Base-by-base conservation (phyloP, 2,113 vertebrate genomes). In the Mus musculus region DNA sequence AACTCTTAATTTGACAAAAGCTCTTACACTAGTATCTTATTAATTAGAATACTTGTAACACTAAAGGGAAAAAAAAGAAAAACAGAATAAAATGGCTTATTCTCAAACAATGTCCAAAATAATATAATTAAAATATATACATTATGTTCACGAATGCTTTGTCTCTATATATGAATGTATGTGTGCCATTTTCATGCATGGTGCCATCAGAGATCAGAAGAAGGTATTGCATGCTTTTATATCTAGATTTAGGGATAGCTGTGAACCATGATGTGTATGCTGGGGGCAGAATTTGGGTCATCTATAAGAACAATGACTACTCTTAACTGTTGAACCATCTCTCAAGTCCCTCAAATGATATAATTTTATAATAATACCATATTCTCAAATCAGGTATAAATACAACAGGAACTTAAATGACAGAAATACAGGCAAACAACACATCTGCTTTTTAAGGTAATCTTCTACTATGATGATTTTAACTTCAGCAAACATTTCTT, bases 1-100 rank as follows among this genome's bases (percentile, higher is more conserved):
- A 90, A 65, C 20, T 82, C 73, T 87, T 89, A 76, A 86, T 22
- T 76, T 91, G 71, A 96, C 88, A 16, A 92, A 82, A 82, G 42
- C 9, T 36, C 89, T 75, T 93, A 93, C n/a, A 56, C 26, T 65
- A 63, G n/a, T 26, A 76, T 63, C 30, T 87, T 72, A 67, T 26
- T 69, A n/a, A 65, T 69, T 28, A 82, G 26, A 84, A 67, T 78
- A n/a, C 42, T 86, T 1, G 16, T 49, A 84, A 90, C 28, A 90
- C 0, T 71, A 91, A 88, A 61, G 33, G 22, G 10, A 78, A 85
- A 30, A 56, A 84, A 61, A 84, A 56, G 77, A 61, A 86, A 92
- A 92, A 39, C 3, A 67, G 63, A 96, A 82, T 80, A 92, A 88
- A 85, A 75, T 2, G 30, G 7, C 46, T 86, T 85, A 19, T 52